phyloP scores from a whole-genome alignment of 2,113 vertebrate species.

The Corydoras maculifer region DNA sequence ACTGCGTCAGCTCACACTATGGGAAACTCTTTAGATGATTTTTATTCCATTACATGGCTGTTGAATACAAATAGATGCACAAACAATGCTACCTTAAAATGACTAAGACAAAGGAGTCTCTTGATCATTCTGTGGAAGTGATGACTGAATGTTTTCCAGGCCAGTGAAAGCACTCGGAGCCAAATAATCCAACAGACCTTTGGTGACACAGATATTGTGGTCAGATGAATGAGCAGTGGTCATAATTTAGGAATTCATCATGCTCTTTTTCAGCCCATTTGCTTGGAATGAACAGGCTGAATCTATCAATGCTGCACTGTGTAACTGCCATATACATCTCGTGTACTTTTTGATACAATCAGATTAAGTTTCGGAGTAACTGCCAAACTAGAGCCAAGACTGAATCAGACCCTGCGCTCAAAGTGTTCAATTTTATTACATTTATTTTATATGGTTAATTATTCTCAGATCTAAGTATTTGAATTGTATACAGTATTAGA shows the following conservation, averaged over 20 bases:
- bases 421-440: no score
- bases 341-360: background rate
- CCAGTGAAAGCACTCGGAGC: slow-evolving; percentile 19
- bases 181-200: slow-evolving; percentile 19
- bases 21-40: slow-evolving; percentile 16
- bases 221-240: slow-evolving; percentile 29
- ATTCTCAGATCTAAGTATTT: no score
- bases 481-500: no score
- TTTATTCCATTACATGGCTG: background rate
- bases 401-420: no score
- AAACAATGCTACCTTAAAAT: slow-evolving; percentile 12
- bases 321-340: slow-evolving; percentile 7
- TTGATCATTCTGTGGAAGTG: slow-evolving; percentile 24
- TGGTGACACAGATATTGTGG: slow-evolving; percentile 17
- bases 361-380: background rate
- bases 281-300: slow-evolving; percentile 21
- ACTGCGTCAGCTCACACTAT: slow-evolving; percentile 7
- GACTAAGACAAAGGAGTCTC: slow-evolving; percentile 29
- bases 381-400: background rate
- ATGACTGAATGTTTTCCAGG: slow-evolving; percentile 25
- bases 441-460: no score
- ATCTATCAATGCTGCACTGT: slow-evolving; percentile 32
- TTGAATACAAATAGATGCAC: slow-evolving; percentile 6
- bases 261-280: slow-evolving; percentile 17
- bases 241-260: slow-evolving; percentile 38